Conservation (phyloP, 2,888 invertebrate genomes). For the Dynastes maya region DNA sequence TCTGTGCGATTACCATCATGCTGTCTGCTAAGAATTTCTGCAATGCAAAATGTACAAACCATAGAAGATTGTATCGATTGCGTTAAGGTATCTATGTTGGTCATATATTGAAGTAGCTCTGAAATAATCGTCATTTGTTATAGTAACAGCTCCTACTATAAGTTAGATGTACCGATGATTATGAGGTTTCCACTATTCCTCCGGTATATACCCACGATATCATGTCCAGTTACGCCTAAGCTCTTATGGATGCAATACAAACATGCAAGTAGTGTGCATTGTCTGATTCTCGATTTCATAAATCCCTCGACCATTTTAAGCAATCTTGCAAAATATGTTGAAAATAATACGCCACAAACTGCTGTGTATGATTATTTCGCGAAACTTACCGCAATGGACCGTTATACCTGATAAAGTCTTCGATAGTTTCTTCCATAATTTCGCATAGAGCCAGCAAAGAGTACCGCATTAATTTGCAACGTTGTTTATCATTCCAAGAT, state of each 20-base stretch:
- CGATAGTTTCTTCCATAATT: slow-evolving; percentile 23
- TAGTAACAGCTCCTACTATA: background rate
- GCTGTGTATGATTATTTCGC: background rate
- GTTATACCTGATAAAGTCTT: slow-evolving; percentile 27
- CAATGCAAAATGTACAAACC: slow-evolving; percentile 59
- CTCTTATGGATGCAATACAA: slow-evolving; percentile 26
- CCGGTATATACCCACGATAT: slow-evolving; percentile 11
- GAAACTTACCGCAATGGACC: slow-evolving; percentile 36
- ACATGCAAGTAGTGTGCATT: slow-evolving; percentile 19
- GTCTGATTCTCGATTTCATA: slow-evolving; percentile 20
- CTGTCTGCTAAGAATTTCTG: slow-evolving; percentile 58
- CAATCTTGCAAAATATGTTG: background rate
- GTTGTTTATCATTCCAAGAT: slow-evolving; percentile 43
- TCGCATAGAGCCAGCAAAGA: slow-evolving; percentile 18
- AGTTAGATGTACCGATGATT: slow-evolving; percentile 2
- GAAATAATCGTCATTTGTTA: background rate
- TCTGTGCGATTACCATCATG: slow-evolving; percentile 3
- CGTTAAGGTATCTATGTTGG: slow-evolving; percentile 53
- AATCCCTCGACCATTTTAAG: slow-evolving; percentile 33
- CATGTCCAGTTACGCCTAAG: background rate
- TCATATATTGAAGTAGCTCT: slow-evolving; percentile 31
- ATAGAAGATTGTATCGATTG: slow-evolving; percentile 61
- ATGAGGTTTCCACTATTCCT: slow-evolving; percentile 11
- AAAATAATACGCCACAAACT: background rate
- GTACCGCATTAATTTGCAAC: slow-evolving; percentile 35